Percentiles rank a stretch among this genome's conserved stretches.
Evolutionary conservation across 2,113 vertebrate genomes (phyloP).

Genomic region (Apistogramma diplotaenia): DNA sequence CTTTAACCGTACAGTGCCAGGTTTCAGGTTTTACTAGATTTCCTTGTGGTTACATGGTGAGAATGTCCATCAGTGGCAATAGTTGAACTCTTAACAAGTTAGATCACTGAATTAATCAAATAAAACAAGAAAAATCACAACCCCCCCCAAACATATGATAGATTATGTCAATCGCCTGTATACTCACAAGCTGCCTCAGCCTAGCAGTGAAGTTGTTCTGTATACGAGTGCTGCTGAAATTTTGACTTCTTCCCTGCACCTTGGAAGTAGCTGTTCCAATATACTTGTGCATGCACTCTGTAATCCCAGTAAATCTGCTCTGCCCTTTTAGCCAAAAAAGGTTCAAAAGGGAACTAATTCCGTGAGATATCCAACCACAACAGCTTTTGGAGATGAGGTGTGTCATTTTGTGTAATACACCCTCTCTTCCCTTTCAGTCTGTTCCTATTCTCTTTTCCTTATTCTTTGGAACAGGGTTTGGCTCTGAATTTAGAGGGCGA

Average conservation of each 20-base stretch:
- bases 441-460: background rate
- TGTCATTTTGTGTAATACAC: constrained; percentile 27
- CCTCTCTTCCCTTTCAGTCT: background rate
- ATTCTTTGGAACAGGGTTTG: constrained; percentile 27
- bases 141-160: background rate
- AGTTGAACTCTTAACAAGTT: background rate
- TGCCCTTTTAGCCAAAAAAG: constrained; percentile 13
- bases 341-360: constrained; percentile 37
- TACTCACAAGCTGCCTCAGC: background rate
- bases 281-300: background rate
- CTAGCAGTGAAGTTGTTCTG: background rate
- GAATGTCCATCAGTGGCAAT: background rate
- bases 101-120: background rate
- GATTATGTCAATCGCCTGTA: background rate
- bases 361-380: constrained; percentile 29
- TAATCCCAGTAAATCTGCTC: background rate
- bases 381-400: constrained; percentile 31
- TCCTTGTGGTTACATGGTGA: background rate
- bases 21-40: background rate
- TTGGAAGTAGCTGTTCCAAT: background rate
- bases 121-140: background rate
- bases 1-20: background rate
- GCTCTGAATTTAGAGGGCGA: constrained; percentile 47
- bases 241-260: background rate
- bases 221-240: background rate